A percentile compares a stretch with the other conserved stretches of the same genome.
Conservation (phyloP, 2,888 invertebrate species). For the Polylopha cassiicola region DNA sequence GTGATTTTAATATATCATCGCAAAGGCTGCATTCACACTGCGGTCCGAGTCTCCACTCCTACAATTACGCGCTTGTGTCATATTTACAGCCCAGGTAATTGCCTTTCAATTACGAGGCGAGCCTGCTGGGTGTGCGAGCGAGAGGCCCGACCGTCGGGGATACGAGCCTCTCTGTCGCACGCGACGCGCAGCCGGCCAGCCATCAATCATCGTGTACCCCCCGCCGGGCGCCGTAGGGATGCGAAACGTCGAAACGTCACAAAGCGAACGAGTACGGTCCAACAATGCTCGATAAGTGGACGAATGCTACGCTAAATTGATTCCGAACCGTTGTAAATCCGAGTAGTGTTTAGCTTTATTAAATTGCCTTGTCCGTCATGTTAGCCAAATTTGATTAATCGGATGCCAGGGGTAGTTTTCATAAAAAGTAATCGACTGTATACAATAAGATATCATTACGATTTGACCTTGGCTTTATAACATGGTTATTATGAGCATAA, state of each 20-base stretch:
- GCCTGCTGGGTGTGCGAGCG: conserved; percentile 56
- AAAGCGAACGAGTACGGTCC: conserved; percentile 57
- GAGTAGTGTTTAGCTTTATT: conserved; percentile 51
- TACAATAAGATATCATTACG: too few relatives aligned
- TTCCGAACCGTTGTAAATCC: conserved; percentile 54
- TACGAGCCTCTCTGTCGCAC: conserved; percentile 43
- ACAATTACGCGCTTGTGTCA: conserved; percentile 77
- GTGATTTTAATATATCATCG: conserved; percentile 68
- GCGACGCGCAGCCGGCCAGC: conserved; percentile 60
- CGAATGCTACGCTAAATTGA: conserved; percentile 70
- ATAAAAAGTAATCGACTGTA: too few relatives aligned
- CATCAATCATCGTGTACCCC: conserved; percentile 75
- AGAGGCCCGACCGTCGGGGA: conserved; percentile 37
- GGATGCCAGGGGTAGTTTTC: conserved; percentile 13
- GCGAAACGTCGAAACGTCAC: conserved; percentile 67
- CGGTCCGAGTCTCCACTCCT: conserved; percentile 66
- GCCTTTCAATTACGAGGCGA: conserved; percentile 75
- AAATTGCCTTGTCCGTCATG: conserved; percentile 36
- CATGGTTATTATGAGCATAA: too few relatives aligned
- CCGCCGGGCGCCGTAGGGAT: conserved; percentile 69
- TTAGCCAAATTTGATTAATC: conserved; percentile 14
- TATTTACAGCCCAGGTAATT: conserved; percentile 78
- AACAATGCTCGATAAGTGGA: conserved; percentile 74
- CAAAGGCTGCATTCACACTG: conserved; percentile 57
- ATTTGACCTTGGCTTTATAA: too few relatives aligned